These are phyloP conservation scores for Trypoxylon attenuatum DNA, from an alignment of 2,888 invertebrate genomes.

Conservation along the genomic window DNA sequence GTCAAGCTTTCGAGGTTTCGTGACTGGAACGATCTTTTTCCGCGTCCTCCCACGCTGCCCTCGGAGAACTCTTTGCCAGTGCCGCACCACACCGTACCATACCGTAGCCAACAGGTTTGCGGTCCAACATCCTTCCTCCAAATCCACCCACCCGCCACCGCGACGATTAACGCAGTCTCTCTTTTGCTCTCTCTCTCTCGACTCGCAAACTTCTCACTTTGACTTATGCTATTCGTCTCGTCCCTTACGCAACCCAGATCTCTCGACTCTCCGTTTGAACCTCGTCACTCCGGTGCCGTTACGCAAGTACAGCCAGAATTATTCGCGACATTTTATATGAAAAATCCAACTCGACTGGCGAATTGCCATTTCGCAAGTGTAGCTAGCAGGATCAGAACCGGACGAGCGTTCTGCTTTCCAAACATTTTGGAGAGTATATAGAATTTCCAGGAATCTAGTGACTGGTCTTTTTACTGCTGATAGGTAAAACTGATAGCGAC, in stretches of 20 bases:
- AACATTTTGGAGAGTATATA: too few species aligned
- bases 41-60: slow-evolving; percentile 49
- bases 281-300: slow-evolving; percentile 2
- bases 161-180: too few species aligned
- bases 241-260: slow-evolving; percentile 31
- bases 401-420: too few species aligned
- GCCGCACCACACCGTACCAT: neutral
- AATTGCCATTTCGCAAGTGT: too few species aligned
- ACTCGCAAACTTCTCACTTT: slow-evolving; percentile 29
- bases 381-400: too few species aligned
- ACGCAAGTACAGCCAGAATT: slow-evolving; percentile 38
- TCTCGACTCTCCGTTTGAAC: slow-evolving; percentile 4
- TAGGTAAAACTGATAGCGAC: too few species aligned
- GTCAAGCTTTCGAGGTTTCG: too few species aligned
- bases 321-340: too few species aligned
- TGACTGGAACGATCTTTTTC: slow-evolving; percentile 47
- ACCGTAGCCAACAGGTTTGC: slow-evolving; percentile 43
- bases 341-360: too few species aligned
- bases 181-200: too few species aligned
- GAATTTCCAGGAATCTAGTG: too few species aligned
- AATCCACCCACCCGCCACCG: slow-evolving; percentile 39
- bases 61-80: slow-evolving; percentile 38
- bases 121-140: slow-evolving; percentile 27
- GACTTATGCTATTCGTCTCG: slow-evolving; percentile 47
- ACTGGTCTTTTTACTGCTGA: too few species aligned